phyloP scores from a whole-genome alignment of 2,113 vertebrate species.

The Indri indri region DNA sequence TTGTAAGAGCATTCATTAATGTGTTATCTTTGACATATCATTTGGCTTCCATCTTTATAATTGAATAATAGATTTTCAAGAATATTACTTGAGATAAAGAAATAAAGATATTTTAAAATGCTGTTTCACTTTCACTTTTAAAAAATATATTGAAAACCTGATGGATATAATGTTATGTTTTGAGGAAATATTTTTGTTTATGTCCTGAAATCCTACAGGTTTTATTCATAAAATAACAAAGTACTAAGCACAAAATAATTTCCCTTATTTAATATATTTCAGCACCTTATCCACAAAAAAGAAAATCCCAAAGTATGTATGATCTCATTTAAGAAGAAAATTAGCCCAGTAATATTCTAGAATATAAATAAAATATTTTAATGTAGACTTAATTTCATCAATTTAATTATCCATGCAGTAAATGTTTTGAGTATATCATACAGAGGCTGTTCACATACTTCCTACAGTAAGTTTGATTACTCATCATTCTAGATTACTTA shows the following conservation, averaged over 20 bases:
- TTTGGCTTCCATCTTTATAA: not conserved
- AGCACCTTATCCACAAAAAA: not conserved
- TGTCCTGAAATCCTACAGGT: not conserved
- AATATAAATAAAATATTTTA: not conserved
- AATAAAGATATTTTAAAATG: not conserved
- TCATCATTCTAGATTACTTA: not conserved
- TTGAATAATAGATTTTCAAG: not conserved
- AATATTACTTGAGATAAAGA: not conserved
- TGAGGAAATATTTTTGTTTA: not conserved
- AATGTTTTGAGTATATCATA: not conserved
- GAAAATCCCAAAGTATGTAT: not conserved
- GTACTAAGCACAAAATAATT: not conserved
- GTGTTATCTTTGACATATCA: not conserved
- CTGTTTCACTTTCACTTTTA: not conserved
- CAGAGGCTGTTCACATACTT: not conserved
- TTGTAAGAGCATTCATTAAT: not conserved
- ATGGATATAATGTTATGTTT: not conserved
- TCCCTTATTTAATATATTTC: not conserved
- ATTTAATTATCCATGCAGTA: not conserved
- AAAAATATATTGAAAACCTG: not conserved
- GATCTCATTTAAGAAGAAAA: not conserved
- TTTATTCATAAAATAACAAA: not conserved
- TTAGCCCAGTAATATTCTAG: not conserved
- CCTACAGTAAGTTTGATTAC: not conserved
- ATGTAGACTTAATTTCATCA: not conserved